phyloP scores from a whole-genome alignment of 2,888 invertebrate species.

The Lasiommata megera region DNA sequence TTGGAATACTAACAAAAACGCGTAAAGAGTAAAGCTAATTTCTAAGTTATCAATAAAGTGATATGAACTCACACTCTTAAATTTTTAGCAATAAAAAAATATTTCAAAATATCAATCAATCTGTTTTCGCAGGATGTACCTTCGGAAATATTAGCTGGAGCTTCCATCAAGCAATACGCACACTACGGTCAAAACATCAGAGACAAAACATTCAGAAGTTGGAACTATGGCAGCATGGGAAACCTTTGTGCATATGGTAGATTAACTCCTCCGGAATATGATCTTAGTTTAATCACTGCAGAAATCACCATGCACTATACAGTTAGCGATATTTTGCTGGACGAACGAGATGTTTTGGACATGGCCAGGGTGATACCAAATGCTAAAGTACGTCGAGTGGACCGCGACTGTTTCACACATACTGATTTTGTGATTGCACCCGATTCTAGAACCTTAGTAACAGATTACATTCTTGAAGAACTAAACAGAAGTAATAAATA shows the following conservation, averaged over 20 bases:
- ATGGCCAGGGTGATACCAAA: conserved; percentile 37
- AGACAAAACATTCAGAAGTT: conserved; percentile 52
- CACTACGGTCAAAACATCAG: conserved; percentile 65
- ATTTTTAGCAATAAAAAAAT: no score
- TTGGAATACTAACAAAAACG: no score
- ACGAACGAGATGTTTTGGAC: conserved; percentile 34
- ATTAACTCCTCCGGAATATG: conserved; percentile 47
- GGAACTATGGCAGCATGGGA: conserved; percentile 43
- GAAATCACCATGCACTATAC: conserved; percentile 37
- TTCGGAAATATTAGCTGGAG: conserved; percentile 39
- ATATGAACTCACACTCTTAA: no score
- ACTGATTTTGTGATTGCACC: conserved; percentile 33
- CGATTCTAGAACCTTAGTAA: conserved; percentile 34
- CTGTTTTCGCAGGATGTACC: neutral
- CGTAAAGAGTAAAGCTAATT: no score
- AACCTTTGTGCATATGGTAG: conserved; percentile 49
- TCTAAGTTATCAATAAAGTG: no score
- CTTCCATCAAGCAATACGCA: conserved; percentile 56
- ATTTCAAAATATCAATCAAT: neutral
- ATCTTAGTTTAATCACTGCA: conserved; percentile 36
- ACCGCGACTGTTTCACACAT: conserved; percentile 35
- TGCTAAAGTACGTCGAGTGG: conserved; percentile 29
- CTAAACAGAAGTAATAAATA: conserved; percentile 20
- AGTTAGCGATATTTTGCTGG: conserved; percentile 34
- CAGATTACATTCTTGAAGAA: conserved; percentile 34